Conservation (phyloP, 1,140 invertebrate species). For the Atta colombica region DNA sequence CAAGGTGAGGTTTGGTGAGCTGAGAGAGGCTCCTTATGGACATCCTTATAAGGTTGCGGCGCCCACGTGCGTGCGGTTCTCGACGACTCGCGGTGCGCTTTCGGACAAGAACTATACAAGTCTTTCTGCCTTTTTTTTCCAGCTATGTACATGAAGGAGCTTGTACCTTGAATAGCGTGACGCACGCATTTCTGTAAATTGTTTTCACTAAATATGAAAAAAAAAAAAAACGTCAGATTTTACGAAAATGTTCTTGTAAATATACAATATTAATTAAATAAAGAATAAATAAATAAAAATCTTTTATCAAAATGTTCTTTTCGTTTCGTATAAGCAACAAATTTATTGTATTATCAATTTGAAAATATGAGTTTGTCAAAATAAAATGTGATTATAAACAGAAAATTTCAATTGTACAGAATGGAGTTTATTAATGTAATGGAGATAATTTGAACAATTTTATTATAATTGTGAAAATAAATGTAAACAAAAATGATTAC, state of each 20-base stretch:
- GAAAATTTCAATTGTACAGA: background rate
- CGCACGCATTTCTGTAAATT: background rate
- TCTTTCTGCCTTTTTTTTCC: constrained; percentile 43
- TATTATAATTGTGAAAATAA: background rate
- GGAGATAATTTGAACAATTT: background rate
- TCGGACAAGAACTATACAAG: constrained; percentile 72
- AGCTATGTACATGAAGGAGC: constrained; percentile 17
- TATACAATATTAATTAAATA: background rate
- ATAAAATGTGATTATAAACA: no score
- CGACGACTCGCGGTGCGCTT: constrained; percentile 67
- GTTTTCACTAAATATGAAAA: background rate
- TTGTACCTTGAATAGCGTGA: constrained; percentile 16
- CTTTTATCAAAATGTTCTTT: background rate
- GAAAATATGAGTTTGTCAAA: no score
- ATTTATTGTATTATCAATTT: no score
- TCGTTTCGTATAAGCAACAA: no score
- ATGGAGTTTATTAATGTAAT: no score
- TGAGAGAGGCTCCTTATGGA: constrained; percentile 66
- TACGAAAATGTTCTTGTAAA: background rate
- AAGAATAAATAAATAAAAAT: background rate
- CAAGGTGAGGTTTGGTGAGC: constrained; percentile 69
- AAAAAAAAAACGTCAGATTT: background rate
- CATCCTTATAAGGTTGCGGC: constrained; percentile 77
- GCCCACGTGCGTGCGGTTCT: constrained; percentile 73
- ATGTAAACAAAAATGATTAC: background rate